These are phyloP conservation scores for Heptranchias perlo DNA, from an alignment of 2,113 vertebrate genomes.

Conservation along the genomic window DNA sequence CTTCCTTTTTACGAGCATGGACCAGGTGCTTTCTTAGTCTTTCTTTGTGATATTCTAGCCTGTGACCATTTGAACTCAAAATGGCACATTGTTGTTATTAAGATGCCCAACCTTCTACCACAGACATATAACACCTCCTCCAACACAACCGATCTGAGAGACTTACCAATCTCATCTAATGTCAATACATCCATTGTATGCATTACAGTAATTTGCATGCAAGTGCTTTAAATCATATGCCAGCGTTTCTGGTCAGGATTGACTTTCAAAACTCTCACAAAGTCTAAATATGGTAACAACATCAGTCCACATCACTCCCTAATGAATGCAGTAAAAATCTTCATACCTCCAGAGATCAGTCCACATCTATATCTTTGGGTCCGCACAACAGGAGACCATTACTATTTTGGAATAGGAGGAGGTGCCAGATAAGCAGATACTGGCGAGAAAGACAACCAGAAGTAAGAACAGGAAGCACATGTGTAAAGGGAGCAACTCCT, in stretches of 20 bases:
- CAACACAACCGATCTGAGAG: not conserved
- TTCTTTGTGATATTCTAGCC: not conserved
- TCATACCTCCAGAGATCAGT: not conserved
- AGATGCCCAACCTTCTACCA: not conserved
- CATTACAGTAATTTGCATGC: not conserved
- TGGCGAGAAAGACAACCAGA: not conserved
- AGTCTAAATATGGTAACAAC: not conserved
- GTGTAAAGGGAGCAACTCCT: not conserved
- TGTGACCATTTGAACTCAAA: not conserved
- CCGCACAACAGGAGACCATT: not conserved
- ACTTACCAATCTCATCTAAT: not conserved
- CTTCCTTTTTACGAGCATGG: no score
- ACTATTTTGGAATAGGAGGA: not conserved
- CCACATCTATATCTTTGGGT: not conserved
- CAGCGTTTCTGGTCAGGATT: not conserved
- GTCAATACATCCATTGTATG: not conserved
- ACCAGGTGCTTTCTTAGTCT: no score
- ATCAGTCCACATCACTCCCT: not conserved
- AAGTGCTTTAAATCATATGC: not conserved
- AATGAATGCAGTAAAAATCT: not conserved
- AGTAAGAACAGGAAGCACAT: not conserved
- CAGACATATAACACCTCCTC: not conserved
- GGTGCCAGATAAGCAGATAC: not conserved
- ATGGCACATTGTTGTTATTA: not conserved
- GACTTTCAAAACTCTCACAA: not conserved